These are phyloP conservation scores for Scortum barcoo DNA, from an alignment of 2,113 vertebrate genomes.

Conservation along the genomic window DNA sequence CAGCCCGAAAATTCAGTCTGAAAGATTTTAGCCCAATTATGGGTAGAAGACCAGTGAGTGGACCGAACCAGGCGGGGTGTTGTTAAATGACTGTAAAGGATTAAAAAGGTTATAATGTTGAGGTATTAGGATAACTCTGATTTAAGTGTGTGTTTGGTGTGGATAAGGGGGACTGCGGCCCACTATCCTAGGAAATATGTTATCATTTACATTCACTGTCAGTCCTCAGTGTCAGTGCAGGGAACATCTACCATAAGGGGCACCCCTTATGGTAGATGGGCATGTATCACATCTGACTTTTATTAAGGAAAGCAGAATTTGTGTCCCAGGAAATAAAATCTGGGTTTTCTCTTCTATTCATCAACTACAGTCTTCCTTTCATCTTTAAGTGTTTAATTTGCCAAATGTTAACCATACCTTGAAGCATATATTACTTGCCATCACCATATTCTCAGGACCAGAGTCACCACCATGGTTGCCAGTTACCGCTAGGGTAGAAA, in stretches of 20 bases:
- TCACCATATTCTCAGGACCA: neutral
- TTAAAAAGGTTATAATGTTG: neutral
- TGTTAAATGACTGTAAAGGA: constrained; percentile 2
- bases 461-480: too few species aligned
- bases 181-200: constrained; percentile 1
- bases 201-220: neutral
- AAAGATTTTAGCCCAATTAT: neutral
- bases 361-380: too few species aligned
- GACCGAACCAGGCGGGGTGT: neutral
- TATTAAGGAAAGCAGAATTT: neutral
- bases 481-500: neutral
- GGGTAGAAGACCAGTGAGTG: neutral
- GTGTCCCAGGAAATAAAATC: neutral
- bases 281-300: neutral
- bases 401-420: neutral
- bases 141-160: neutral
- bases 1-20: neutral
- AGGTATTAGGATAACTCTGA: constrained; percentile 11
- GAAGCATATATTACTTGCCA: neutral
- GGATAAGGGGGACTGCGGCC: neutral
- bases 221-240: neutral
- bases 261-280: neutral
- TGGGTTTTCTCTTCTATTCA: too few species aligned
- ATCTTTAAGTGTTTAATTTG: neutral
- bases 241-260: too few species aligned